Evolutionary conservation across 2,888 invertebrate species (phyloP), one percentile per base, ranked within the genome.

Genomic region (Tetragonisca angustula): DNA sequence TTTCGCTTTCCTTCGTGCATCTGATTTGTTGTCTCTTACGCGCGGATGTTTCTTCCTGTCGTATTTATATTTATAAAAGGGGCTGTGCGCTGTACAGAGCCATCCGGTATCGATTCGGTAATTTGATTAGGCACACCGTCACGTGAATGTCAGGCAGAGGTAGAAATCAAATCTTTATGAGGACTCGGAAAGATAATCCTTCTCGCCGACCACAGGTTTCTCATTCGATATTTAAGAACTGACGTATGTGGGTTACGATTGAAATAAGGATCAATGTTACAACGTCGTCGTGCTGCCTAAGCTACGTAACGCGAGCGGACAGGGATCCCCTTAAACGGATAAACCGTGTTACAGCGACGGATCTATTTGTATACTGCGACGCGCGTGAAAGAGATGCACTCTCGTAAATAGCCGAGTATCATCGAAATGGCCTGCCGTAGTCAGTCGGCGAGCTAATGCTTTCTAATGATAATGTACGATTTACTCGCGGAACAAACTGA

Each of bases 261-360:
- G 76, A 49, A 67, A 13, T 27, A 54, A 50, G 59, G 73, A 83
- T 83, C 69, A 68, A 11, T 54, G 74, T 59, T 77, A 79, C 67
- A 77, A 76, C 49, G 68, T 76, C 70, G 52, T 76, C 77, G 50
- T 32, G 36, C 50, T 13, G 50, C 27, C 15, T 27, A 19, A 19
- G 15, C 21, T 56, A 21, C 69, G 76, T 90, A 89, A 91, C 85
- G 68, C 72, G 73, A 81, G 76, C 72, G 61, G 91, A 89, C 88
- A 88, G 72, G 82, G 87, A 91, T 90, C 90, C 80, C 72, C 77
- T 86, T 90, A 87, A 92, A 87, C 77, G 80, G 79, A 88, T 87
- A 43, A 27, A 43, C 43, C 86, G 71, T 68, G 43, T 43, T 36
- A 62, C 24, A 56, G 5, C 17, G n/a, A 4, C 13, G 27, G 27